phyloP scores from a whole-genome alignment of 2,888 invertebrate species.

The Lasioglossum villosulum region DNA sequence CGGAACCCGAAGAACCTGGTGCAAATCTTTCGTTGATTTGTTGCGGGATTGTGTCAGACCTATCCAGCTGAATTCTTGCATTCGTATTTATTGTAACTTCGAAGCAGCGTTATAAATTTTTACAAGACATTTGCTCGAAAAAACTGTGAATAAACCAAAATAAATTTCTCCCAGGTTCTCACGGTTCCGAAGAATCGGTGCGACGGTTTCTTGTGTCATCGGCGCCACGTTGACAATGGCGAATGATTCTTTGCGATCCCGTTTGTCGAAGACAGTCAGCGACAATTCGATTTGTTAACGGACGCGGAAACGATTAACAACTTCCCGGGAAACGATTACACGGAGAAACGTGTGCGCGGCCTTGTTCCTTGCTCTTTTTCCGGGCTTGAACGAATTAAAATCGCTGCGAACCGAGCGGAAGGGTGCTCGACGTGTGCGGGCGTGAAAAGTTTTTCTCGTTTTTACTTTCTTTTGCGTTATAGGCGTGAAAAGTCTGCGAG shows the following conservation, averaged over 20 bases:
- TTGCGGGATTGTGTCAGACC: neutral
- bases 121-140: neutral
- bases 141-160: neutral
- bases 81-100: neutral
- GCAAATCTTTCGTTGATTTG: neutral
- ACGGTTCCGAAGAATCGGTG: neutral
- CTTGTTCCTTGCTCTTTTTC: neutral
- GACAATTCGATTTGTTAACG: neutral
- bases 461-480: neutral
- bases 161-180: neutral
- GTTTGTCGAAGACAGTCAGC: neutral
- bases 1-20: neutral
- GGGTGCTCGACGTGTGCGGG: conserved; percentile 18
- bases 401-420: conserved; percentile 23
- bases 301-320: neutral
- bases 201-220: neutral
- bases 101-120: neutral
- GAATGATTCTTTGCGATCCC: neutral
- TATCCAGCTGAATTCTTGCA: neutral
- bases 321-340: neutral
- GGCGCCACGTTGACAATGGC: neutral
- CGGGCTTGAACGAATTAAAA: conserved; percentile 27
- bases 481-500: conserved; percentile 23
- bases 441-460: conserved; percentile 23
- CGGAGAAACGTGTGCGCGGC: neutral